A percentile compares a stretch with the other conserved stretches of the same genome.
Evolutionary conservation across 2,888 invertebrate genomes (phyloP).

Genomic region (Podabrus alpinus): DNA sequence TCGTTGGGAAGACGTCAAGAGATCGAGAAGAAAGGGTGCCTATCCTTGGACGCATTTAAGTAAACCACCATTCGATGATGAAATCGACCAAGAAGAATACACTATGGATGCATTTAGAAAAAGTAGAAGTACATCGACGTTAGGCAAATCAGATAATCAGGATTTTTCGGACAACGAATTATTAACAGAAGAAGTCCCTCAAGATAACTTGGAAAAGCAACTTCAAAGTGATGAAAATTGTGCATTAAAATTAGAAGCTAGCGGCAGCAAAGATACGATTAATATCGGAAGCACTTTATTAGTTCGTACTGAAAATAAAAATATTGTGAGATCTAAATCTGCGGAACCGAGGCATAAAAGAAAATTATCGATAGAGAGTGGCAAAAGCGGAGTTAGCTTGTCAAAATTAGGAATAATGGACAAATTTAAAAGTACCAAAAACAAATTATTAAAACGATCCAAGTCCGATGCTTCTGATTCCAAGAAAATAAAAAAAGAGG

Average conservation of each 20-base stretch:
- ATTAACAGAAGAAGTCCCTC: constrained; percentile 18
- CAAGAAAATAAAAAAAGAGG: constrained; percentile 8
- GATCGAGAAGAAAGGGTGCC: constrained; percentile 71
- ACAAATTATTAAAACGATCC: constrained; percentile 13
- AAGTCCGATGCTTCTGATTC: constrained; percentile 12
- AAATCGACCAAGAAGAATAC: constrained; percentile 52
- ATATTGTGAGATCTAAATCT: constrained; percentile 38
- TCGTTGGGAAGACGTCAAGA: constrained; percentile 78
- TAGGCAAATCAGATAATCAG: constrained; percentile 30
- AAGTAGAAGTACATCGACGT: constrained; percentile 38
- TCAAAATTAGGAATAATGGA: constrained; percentile 45
- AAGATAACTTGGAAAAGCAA: constrained; percentile 28
- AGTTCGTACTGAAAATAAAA: constrained; percentile 16
- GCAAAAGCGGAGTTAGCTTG: constrained; percentile 46
- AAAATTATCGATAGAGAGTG: constrained; percentile 46
- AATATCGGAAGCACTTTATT: background rate
- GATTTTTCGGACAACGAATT: constrained; percentile 6
- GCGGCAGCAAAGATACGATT: background rate
- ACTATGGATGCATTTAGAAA: constrained; percentile 47
- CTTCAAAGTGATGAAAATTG: background rate
- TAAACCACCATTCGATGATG: constrained; percentile 61
- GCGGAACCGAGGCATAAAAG: constrained; percentile 47
- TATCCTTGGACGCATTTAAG: constrained; percentile 83
- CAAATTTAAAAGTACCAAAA: constrained; percentile 23
- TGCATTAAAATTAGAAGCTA: background rate